Evolutionary conservation across 2,797 vertebrate species (phyloP).

Genomic region (Lacerta viridis): DNA sequence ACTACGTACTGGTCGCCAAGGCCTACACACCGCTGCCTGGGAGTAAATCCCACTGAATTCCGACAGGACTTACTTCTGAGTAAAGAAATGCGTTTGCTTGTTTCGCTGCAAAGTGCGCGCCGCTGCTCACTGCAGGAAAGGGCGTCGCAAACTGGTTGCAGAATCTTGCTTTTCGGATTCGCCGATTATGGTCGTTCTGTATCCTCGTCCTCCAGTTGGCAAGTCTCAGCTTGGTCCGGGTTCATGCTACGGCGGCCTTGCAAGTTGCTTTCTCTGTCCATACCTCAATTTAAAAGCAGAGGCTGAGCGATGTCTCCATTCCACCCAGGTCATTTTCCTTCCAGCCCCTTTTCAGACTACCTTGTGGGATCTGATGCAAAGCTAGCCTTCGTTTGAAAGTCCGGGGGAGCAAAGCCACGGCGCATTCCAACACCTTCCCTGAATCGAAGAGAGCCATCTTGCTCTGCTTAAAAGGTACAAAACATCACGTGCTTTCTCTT

Average conservation of each 20-base stretch:
- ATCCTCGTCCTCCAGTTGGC: not conserved
- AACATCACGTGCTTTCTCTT: conserved; percentile 23
- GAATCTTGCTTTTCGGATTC: not conserved
- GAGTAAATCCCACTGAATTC: not conserved
- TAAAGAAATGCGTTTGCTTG: not conserved
- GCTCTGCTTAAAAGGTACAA: not conserved
- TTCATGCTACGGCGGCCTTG: not conserved
- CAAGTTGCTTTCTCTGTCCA: not conserved
- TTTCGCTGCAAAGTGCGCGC: not conserved
- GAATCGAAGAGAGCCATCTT: not conserved
- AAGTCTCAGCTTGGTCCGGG: not conserved
- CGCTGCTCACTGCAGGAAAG: not conserved
- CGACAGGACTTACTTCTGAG: not conserved
- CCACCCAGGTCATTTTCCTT: not conserved
- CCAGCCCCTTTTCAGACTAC: not conserved
- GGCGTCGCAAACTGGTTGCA: not conserved
- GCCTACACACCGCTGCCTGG: not conserved
- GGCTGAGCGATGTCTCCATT: not conserved
- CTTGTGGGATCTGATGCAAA: not conserved
- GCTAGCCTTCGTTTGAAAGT: not conserved
- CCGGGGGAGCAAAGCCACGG: not conserved
- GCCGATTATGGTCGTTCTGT: not conserved
- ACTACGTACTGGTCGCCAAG: too few relatives aligned
- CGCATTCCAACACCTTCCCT: too few relatives aligned
- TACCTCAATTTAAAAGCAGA: not conserved